Base-by-base conservation (phyloP, 2,888 invertebrate species). In the Drosophila prolongata region DNA sequence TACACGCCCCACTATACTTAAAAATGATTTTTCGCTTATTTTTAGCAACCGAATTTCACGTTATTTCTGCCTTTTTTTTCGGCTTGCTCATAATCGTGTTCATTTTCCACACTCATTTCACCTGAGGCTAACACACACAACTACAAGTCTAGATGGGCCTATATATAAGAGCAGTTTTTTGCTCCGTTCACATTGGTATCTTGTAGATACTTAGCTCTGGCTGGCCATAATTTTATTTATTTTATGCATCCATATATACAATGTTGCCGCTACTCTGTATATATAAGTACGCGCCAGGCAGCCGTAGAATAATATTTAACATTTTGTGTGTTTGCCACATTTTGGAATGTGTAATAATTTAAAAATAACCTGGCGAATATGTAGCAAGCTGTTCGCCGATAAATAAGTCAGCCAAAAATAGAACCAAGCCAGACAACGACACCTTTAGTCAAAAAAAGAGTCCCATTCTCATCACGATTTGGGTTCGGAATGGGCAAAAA, bases 271-370 rank as follows among this genome's bases (percentile, higher is more conserved):
- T 62, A 40, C 55, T 19, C 30, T 37, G 3, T 49, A 42, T 58
- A 42, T 46, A 50, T 52, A 68, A 56, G 58, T 58, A 43, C 52
- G 59, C 40, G 59, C 61, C 70, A 68, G 42, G 47, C 52, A 47
- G 47, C 42, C 53, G 44, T 42, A 60, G 77, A 87, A 84, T 80
- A 83, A 80, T 79, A 85, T 85, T 82, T 78, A 80, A 76, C 67
- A 77, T 85, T 82, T 43, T 72, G 57, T 73, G 56, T 72, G 85
- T 80, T 84, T 87, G 83, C 87, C 86, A 84, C 86, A 85, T 87
- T 90, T 89, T 90, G 90, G 91, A 90, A 91, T 91, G 90, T 91
- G 90, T 91, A 90, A 91, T 90, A 89, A 86, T 89, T 90, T 91
- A 91, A 76, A 86, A 87, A 86, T 86, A 86, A 68, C 76, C 74